phyloP scores from a whole-genome alignment of 2,113 vertebrate species.

The Phalacrocorax pelagicus region DNA sequence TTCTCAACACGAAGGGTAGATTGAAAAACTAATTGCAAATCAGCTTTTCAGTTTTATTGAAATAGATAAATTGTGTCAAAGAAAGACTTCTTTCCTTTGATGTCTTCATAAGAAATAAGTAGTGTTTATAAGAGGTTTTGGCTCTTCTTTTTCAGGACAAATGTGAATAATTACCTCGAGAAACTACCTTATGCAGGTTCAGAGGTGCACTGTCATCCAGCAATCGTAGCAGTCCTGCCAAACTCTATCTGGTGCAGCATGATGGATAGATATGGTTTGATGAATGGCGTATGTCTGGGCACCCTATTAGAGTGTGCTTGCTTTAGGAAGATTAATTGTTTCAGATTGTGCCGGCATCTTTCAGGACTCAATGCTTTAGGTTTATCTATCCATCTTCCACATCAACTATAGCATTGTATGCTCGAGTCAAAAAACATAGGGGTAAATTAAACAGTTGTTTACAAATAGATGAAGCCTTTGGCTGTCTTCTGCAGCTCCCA shows the following conservation, averaged over 20 bases:
- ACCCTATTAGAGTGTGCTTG: slow-evolving; percentile 27
- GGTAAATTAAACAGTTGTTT: neutral
- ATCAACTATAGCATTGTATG: neutral
- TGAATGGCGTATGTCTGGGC: slow-evolving; percentile 39
- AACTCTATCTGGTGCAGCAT: neutral
- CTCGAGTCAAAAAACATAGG: slow-evolving; percentile 6
- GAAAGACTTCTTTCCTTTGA: neutral
- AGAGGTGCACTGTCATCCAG: slow-evolving; percentile 9
- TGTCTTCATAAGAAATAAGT: slow-evolving; percentile 35
- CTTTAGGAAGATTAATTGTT: slow-evolving; percentile 61
- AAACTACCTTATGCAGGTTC: neutral
- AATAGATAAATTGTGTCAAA: neutral
- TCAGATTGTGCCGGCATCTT: slow-evolving; percentile 37
- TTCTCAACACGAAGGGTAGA: neutral
- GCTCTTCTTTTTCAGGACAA: neutral
- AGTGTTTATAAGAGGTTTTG: neutral
- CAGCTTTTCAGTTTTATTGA: neutral
- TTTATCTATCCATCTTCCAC: slow-evolving; percentile 44
- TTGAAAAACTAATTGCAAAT: neutral
- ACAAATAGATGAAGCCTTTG: neutral
- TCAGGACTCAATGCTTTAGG: slow-evolving; percentile 20
- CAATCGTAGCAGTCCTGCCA: neutral
- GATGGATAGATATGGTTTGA: slow-evolving; percentile 68
- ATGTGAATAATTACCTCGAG: slow-evolving; percentile 48
- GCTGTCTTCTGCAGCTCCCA: neutral